Evolutionary conservation across 2,797 vertebrate genomes (phyloP).

Genomic region (Pangasius djambal): DNA sequence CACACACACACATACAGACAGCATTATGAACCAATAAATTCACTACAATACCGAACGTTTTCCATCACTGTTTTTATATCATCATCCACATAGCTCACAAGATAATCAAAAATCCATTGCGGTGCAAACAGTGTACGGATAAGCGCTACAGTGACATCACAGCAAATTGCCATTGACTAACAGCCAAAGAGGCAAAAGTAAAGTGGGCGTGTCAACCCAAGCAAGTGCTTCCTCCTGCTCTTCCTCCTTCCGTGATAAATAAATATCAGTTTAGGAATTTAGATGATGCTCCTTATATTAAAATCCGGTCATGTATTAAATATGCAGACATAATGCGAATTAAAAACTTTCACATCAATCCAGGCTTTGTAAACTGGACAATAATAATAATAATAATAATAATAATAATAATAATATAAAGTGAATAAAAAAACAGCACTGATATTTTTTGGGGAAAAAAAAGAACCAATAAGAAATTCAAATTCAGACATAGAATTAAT

Average conservation of each 20-base stretch:
- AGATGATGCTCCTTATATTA: neutral
- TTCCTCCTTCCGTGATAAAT: constrained; percentile 24
- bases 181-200: constrained; percentile 35
- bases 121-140: constrained; percentile 63
- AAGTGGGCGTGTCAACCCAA: constrained; percentile 48
- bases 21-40: constrained; percentile 3
- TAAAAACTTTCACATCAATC: neutral
- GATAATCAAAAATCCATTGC: constrained; percentile 67
- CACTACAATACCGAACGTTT: constrained; percentile 32
- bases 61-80: constrained; percentile 60
- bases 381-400: neutral
- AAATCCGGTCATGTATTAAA: neutral
- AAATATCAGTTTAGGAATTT: neutral
- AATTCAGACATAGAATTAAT: neutral
- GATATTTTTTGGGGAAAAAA: neutral
- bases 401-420: neutral
- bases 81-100: constrained; percentile 71
- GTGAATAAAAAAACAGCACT: neutral
- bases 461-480: neutral
- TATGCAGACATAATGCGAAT: neutral
- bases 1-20: neutral
- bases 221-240: constrained; percentile 69
- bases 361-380: neutral
- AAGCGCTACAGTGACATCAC: constrained; percentile 66
- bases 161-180: constrained; percentile 57